These are phyloP conservation scores for Trachurus trachurus DNA, from an alignment of 2,797 vertebrate species.

Conservation along the genomic window DNA sequence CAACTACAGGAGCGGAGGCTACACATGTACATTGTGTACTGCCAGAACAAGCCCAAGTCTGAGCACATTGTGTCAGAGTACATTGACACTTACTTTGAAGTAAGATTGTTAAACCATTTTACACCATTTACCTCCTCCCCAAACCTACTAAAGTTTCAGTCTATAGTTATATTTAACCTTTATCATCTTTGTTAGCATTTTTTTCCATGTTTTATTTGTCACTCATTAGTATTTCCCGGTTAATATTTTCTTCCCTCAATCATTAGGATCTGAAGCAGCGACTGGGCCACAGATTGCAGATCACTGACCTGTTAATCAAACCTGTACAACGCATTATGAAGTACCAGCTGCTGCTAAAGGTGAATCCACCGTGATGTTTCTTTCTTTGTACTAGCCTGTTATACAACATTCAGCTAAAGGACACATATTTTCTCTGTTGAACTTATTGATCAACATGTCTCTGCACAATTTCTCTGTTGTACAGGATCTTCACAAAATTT, in stretches of 20 bases:
- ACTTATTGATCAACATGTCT: neutral
- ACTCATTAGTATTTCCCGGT: neutral
- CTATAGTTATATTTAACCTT: neutral
- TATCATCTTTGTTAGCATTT: neutral
- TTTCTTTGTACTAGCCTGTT: too few relatives aligned
- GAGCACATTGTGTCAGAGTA: constrained; percentile 99
- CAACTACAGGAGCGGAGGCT: constrained; percentile 92
- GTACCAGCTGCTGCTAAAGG: constrained; percentile 98
- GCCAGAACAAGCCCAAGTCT: constrained; percentile 99
- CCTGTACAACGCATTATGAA: constrained; percentile 99
- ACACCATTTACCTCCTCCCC: neutral
- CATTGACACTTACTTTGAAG: constrained; percentile 99
- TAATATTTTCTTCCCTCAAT: constrained; percentile 31
- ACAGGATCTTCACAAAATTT: constrained; percentile 96
- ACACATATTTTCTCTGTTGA: neutral
- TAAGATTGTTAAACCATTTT: constrained; percentile 76
- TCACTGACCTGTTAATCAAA: constrained; percentile 97
- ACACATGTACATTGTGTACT: constrained; percentile 99
- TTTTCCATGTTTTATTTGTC: too few relatives aligned
- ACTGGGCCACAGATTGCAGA: constrained; percentile 94
- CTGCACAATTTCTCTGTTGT: constrained; percentile 30
- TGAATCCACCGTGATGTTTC: constrained; percentile 64
- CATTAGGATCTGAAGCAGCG: constrained; percentile 95
- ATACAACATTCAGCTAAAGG: neutral
- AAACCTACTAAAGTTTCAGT: neutral